Evolutionary conservation across 2,113 vertebrate genomes (phyloP), one percentile per base, ranked within the genome.

Genomic region (Odocoileus virginianus): DNA sequence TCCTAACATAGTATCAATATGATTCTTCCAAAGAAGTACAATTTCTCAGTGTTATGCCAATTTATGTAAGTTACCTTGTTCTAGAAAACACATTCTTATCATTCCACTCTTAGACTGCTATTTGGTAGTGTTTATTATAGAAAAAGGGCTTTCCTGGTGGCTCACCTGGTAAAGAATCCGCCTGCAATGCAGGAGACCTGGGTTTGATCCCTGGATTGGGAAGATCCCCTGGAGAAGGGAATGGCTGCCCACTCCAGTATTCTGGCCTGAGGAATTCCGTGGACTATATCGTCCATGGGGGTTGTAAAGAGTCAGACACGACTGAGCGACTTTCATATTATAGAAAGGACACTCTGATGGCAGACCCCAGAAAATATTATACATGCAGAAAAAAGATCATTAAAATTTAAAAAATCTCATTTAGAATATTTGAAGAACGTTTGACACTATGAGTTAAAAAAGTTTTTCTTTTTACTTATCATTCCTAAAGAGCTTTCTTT

Each of bases 401-500:
- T 83, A 55, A 83, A 27, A 15, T 55, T 55, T 5, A 0, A 27
- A 83, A 55, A 83, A 43, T 55, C 50, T 83, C 40, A 50, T 45
- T 95, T 90, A 40, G 30, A 82, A 27, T 81, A 83, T 76, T 81
- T 96, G 40, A 95, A 52, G 40, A 36, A 84, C 43, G 30, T 52
- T 57, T 61, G 7, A 79, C 36, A 23, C 4, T 90, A 5, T 84
- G 47, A 97, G 84, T 11, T 61, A 88, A 91, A 96, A 82, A 47
- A 6, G 9, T 1, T 81, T 91, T 94, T 76, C 2, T 40, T 84
- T 82, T 83, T 54, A 5, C 7, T 94, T 61, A 40, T 17, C 50
- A 83, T 97, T 89, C 67, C 21, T 50, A 94, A 84, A 92, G 8
- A 88, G 43, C 7, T 97, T 96, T 85, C 67, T 82, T 85, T 7